Evolutionary conservation across 2,888 invertebrate species (phyloP), one percentile per base, ranked within the genome.

Genomic region (Mechanitis messenoides): DNA sequence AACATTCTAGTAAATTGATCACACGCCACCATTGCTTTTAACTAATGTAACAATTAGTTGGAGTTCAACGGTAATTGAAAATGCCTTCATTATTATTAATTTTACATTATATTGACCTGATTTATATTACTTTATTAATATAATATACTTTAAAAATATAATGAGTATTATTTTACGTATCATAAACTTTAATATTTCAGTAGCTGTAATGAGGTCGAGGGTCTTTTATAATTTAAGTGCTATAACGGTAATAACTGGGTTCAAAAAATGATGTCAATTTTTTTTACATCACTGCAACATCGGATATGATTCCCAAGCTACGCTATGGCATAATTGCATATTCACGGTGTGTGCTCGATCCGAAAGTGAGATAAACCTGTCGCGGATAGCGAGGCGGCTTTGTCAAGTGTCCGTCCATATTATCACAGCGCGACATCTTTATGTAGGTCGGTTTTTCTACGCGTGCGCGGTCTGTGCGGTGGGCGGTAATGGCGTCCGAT

Each of bases 401-500:
- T 81, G 83, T 84, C 84, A 81, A 78, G 78, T 81, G 83, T 83
- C 81, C 81, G 77, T 84, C 84, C 75, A 78, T 77, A 80, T 81
- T 85, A 88, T 89, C 87, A 77, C 69, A 61, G 72, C 74, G 82
- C 80, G 85, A 89, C 85, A 87, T 87, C 85, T 86, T 80, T 78
- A 81, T 81, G 72, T 76, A 78, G 82, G 82, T 85, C 82, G 80
- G 81, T 86, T 87, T 88, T 87, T 86, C 76, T 83, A 76, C 82
- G 84, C 82, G 81, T 84, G 84, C 82, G 83, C 81, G 74, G 74
- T 83, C 82, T 80, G 78, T 83, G 83, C 80, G 78, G 84, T 87
- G 86, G 88, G 87, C 87, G 85, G 85, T 86, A 85, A 87, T 87
- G 77, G 85, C 81, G 86, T 84, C 86, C 85, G 82, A 78, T 80